Percentiles rank a stretch among this genome's conserved stretches.
Evolutionary conservation across 2,113 vertebrate genomes (phyloP).

Genomic region (Corvus hawaiiensis): DNA sequence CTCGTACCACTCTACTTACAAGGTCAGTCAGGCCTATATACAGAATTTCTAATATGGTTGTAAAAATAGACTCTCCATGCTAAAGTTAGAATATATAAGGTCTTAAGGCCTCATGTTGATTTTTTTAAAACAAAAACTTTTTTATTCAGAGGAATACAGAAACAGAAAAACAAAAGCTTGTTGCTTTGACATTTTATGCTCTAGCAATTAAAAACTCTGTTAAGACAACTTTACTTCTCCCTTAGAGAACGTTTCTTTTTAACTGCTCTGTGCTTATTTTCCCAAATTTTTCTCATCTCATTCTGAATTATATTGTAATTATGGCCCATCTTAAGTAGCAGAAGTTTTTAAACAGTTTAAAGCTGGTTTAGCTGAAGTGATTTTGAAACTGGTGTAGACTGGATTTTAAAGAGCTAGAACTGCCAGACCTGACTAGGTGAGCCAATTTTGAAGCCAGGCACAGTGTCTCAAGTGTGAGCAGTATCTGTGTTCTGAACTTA

Average conservation of each 20-base stretch:
- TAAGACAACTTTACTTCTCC: neutral
- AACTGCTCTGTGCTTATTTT: neutral
- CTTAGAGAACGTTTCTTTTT: neutral
- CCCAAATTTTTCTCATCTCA: neutral
- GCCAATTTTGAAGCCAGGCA: neutral
- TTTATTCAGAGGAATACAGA: neutral
- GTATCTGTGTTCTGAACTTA: neutral
- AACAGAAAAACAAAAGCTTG: neutral
- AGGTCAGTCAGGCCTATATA: constrained; percentile 62
- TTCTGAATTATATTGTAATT: neutral
- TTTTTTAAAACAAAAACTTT: neutral
- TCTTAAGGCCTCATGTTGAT: constrained; percentile 54
- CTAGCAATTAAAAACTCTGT: neutral
- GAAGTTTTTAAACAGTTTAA: neutral
- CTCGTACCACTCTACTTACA: constrained; percentile 64
- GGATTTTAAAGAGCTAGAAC: neutral
- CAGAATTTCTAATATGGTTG: constrained; percentile 40
- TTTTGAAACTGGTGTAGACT: neutral
- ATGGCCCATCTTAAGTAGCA: neutral
- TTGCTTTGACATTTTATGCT: neutral
- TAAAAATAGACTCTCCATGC: constrained; percentile 61
- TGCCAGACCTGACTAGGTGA: neutral
- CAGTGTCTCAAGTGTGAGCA: neutral
- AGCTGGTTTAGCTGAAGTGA: neutral
- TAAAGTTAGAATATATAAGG: constrained; percentile 52